phyloP scores from a whole-genome alignment of 2,888 invertebrate species.

The Octonoba sinensis region DNA sequence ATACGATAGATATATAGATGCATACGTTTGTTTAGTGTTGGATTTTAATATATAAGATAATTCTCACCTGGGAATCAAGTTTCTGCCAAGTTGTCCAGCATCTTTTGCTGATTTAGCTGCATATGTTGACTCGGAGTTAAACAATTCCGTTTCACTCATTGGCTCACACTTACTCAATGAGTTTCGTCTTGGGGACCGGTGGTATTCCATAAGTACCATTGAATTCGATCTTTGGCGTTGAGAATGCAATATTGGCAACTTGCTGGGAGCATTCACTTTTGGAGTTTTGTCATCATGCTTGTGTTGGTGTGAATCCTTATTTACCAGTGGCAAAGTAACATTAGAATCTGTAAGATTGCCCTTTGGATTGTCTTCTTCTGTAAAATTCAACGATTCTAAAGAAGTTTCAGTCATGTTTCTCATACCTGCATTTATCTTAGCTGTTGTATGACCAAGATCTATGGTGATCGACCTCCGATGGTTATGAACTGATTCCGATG shows the following conservation, averaged over 20 bases:
- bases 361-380: background rate
- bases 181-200: constrained; percentile 27
- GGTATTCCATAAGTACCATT: constrained; percentile 29
- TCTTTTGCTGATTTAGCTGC: no score
- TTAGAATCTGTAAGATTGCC: background rate
- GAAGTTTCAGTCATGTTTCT: constrained; percentile 5
- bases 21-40: no score
- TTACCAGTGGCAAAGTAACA: background rate
- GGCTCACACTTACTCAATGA: background rate
- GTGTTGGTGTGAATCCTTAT: background rate
- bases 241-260: constrained; percentile 37
- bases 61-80: no score
- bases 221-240: constrained; percentile 32
- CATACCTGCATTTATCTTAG: constrained; percentile 51
- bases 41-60: no score
- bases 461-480: constrained; percentile 47
- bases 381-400: background rate
- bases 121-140: no score
- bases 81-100: no score
- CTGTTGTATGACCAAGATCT: constrained; percentile 55
- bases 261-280: constrained; percentile 14
- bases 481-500: constrained; percentile 45
- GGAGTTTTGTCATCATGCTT: background rate
- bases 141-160: no score
- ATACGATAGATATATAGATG: no score